Evolutionary conservation across 1,140 invertebrate species (phyloP).

Genomic region (Hermetia illucens): DNA sequence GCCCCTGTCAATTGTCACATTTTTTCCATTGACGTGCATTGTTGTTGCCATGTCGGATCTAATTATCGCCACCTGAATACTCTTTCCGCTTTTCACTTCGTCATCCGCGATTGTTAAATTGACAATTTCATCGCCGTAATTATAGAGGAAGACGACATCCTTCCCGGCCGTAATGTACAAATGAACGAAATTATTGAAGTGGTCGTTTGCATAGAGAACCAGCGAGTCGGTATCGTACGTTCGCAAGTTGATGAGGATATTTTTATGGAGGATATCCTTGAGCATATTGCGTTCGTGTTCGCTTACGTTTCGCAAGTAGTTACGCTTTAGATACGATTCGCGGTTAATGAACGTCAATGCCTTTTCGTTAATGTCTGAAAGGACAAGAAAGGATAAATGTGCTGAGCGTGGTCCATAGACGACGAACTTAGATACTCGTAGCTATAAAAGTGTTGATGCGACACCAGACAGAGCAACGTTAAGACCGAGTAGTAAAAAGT

Average conservation of each 20-base stretch:
- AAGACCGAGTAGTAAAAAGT: too few relatives aligned
- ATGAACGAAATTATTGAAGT: conserved; percentile 87
- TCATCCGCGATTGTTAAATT: conserved; percentile 60
- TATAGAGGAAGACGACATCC: conserved; percentile 69
- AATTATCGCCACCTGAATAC: conserved; percentile 72
- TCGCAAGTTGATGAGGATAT: conserved; percentile 71
- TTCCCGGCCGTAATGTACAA: conserved; percentile 64
- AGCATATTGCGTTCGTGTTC: conserved; percentile 48
- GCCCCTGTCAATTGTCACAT: conserved; percentile 50
- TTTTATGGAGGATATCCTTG: conserved; percentile 57
- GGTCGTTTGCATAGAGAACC: conserved; percentile 82
- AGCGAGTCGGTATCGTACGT: conserved; percentile 72
- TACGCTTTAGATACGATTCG: conserved; percentile 62
- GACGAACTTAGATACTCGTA: too few relatives aligned
- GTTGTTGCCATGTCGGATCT: conserved; percentile 55
- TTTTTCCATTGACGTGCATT: conserved; percentile 71
- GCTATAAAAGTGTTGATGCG: too few relatives aligned
- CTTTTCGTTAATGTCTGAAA: conserved; percentile 78
- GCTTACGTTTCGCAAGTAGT: conserved; percentile 49
- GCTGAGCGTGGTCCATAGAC: too few relatives aligned
- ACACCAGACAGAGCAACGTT: too few relatives aligned
- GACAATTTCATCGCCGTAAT: conserved; percentile 63
- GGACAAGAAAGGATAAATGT: too few relatives aligned
- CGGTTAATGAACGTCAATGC: conserved; percentile 75
- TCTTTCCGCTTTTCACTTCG: conserved; percentile 61